Base-by-base conservation (phyloP, 2,797 vertebrate genomes). In the Sebastes wilsoni region DNA sequence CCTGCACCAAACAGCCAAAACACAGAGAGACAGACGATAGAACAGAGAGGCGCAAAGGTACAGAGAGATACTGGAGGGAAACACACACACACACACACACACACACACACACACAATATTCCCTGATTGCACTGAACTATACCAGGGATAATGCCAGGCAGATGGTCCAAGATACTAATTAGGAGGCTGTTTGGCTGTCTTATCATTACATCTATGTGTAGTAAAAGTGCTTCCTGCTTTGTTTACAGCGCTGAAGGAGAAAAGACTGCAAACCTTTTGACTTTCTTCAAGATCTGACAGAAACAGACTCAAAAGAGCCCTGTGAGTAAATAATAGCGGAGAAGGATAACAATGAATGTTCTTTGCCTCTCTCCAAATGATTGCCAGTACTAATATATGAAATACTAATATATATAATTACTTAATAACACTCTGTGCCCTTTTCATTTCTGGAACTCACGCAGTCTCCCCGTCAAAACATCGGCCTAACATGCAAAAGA, bases 121-220 rank as follows among this genome's bases (percentile, higher is more conserved):
- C 81, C 85, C 84, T 76, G 82, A 87, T 87, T 78, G 77, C 70
- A 81, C 62, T 64, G 64, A 90, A 84, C 64, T 84, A 71, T 85
- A 75, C 60, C 28, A 77, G 79, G 60, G 85, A 90, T 89, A 92
- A 93, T 85, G 62, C 7, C 61, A 80, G 83, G 87, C 92, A 95
- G 93, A 95, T 94, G 91, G 93, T 90, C 80, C 69, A 72, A 64
- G 65, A 89, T 93, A 80, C 91, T 93, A 94, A 95, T 95, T 95
- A 94, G 91, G 82, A 77, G 82, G 74, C 77, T 81, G 83, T 84
- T 88, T 88, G 70, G 77, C 79, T 79, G 84, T 86, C 70, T 82
- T 62, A 85, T 87, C 82, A 62, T 86, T 68, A 73, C 67, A 85
- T 87, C 79, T 78, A 79, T 84, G 89, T 69, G 79, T 58, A 77